phyloP scores from a whole-genome alignment of 92 coral and sea anemone species.

The Phymanthus crucifer region DNA sequence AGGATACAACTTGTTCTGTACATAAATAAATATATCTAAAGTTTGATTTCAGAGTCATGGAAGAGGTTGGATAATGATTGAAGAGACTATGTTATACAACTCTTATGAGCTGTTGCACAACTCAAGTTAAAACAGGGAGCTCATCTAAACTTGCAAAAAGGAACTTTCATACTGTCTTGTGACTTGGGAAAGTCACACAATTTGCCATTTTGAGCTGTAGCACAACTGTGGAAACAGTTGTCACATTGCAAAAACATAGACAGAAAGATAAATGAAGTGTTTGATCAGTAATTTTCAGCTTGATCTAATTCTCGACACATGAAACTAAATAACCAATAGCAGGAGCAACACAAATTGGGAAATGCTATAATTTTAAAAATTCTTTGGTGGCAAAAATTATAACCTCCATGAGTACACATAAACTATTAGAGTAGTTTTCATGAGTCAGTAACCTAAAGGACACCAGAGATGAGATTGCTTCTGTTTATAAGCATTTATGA shows the following conservation, averaged over 20 bases:
- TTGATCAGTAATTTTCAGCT: background rate
- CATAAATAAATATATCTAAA: conserved; percentile 25
- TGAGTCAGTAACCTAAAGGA: background rate
- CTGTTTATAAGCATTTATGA: background rate
- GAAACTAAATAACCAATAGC: background rate
- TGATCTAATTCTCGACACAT: background rate
- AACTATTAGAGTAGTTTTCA: background rate
- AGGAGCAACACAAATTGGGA: background rate
- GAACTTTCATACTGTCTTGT: background rate
- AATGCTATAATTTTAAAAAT: conserved; percentile 17
- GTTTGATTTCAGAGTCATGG: background rate
- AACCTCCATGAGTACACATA: background rate
- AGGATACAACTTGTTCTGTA: conserved; percentile 16
- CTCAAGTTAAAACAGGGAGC: no score
- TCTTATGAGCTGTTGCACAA: background rate
- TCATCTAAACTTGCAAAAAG: no score
- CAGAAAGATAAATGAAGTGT: background rate
- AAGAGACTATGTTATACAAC: background rate
- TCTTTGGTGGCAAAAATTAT: background rate
- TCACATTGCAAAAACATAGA: background rate
- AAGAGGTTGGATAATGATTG: background rate
- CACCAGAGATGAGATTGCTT: background rate
- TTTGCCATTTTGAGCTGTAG: background rate
- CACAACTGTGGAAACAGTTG: background rate
- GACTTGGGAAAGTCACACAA: background rate